These are phyloP conservation scores for Glyptemys insculpta DNA, from an alignment of 2,797 vertebrate species.

Conservation along the genomic window DNA sequence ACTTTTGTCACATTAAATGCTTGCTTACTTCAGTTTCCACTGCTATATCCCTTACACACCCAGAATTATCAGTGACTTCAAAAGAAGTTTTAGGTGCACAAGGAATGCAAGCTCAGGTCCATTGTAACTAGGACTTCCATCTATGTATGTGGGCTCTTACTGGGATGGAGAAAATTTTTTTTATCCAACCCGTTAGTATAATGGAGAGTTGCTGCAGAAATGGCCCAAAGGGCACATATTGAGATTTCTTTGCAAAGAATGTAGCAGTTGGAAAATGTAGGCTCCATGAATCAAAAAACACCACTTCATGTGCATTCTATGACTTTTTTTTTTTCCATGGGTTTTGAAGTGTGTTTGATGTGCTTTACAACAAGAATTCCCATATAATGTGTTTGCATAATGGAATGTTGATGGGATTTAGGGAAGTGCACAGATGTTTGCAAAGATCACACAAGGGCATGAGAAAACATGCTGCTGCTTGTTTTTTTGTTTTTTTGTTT, in stretches of 20 bases:
- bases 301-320: not conserved
- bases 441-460: slow-evolving; percentile 1
- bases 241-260: slow-evolving; percentile 5
- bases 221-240: not conserved
- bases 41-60: not conserved
- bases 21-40: not conserved
- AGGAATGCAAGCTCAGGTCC: not conserved
- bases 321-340: not conserved
- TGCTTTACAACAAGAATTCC: slow-evolving; percentile 18
- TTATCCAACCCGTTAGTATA: not conserved
- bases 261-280: not conserved
- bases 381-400: slow-evolving; percentile 23
- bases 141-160: not conserved
- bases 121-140: not conserved
- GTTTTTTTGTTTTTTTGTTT: not conserved
- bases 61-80: fast-evolving
- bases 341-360: slow-evolving; percentile 35
- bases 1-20: not conserved
- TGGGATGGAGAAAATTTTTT: not conserved
- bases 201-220: not conserved
- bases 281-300: not conserved
- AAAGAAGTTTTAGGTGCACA: not conserved
- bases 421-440: slow-evolving; percentile 36
- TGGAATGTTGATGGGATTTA: slow-evolving; percentile 30
- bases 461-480: slow-evolving; percentile 17